These are phyloP conservation scores for Ips typographus DNA, from an alignment of 1,140 invertebrate genomes.

Conservation along the genomic window DNA sequence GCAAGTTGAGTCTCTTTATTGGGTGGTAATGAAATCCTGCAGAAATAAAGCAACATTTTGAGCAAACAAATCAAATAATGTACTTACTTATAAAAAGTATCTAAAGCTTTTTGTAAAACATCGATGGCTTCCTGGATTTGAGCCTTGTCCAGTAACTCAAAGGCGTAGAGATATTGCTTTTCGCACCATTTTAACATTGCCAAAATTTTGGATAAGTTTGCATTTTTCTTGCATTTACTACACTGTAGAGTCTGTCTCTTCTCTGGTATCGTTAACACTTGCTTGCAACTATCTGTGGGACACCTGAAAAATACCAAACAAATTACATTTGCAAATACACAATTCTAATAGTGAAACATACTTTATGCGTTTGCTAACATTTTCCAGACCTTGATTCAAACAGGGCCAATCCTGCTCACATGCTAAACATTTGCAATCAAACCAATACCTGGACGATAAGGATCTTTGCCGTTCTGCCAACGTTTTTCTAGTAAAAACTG, in stretches of 20 bases:
- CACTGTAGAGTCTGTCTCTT: constrained; percentile 55
- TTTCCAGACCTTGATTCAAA: constrained; percentile 57
- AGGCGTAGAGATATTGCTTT: constrained; percentile 55
- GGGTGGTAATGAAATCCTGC: constrained; percentile 57
- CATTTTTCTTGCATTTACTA: constrained; percentile 56
- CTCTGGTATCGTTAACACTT: constrained; percentile 55
- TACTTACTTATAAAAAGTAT: constrained; percentile 50
- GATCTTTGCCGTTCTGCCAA: constrained; percentile 64
- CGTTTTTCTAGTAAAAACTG: constrained; percentile 69
- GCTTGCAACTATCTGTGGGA: constrained; percentile 56
- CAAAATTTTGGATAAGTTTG: constrained; percentile 56
- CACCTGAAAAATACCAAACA: constrained; percentile 54
- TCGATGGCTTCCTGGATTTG: constrained; percentile 55
- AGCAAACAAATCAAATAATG: neutral
- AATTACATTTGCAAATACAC: neutral
- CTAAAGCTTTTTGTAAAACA: constrained; percentile 53
- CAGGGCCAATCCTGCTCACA: constrained; percentile 77
- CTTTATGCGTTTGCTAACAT: constrained; percentile 38
- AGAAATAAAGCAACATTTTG: constrained; percentile 24
- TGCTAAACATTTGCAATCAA: constrained; percentile 72
- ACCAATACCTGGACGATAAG: constrained; percentile 76
- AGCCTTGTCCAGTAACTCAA: constrained; percentile 54
- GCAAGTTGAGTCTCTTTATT: constrained; percentile 62
- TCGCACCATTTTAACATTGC: constrained; percentile 56
- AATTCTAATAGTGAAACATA: constrained; percentile 15